Evolutionary conservation across 1,140 invertebrate species (phyloP).

Genomic region (Hypsibius dujardini): DNA sequence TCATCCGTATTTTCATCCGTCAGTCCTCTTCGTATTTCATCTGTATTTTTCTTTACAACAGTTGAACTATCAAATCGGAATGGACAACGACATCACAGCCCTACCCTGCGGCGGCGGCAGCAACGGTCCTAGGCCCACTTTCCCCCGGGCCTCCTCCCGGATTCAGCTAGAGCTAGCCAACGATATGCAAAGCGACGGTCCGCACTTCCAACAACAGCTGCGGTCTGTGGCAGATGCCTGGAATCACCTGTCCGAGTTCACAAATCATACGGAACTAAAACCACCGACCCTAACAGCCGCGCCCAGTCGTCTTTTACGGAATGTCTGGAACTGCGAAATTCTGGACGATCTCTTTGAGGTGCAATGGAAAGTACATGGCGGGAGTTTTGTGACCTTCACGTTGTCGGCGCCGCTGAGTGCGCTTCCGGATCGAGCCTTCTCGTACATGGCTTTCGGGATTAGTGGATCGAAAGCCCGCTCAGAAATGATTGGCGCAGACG

Average conservation of each 20-base stretch:
- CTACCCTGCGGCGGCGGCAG: background rate
- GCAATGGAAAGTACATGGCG: background rate
- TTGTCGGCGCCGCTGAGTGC: background rate
- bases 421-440: background rate
- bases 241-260: too few species aligned
- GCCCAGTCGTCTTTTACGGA: too few species aligned
- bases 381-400: background rate
- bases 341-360: background rate
- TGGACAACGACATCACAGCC: constrained; percentile 1
- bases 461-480: background rate
- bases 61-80: constrained; percentile 10
- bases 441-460: background rate
- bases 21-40: too few species aligned
- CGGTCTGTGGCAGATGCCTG: background rate
- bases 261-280: too few species aligned
- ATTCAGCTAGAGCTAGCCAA: too few species aligned
- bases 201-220: too few species aligned
- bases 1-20: too few species aligned
- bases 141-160: too few species aligned
- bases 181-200: too few species aligned
- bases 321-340: background rate
- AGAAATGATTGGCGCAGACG: background rate
- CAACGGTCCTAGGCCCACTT: too few species aligned
- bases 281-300: too few species aligned
- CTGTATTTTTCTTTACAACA: background rate